Evolutionary conservation across 2,113 vertebrate genomes (phyloP).

Genomic region (Bettongia penicillata): DNA sequence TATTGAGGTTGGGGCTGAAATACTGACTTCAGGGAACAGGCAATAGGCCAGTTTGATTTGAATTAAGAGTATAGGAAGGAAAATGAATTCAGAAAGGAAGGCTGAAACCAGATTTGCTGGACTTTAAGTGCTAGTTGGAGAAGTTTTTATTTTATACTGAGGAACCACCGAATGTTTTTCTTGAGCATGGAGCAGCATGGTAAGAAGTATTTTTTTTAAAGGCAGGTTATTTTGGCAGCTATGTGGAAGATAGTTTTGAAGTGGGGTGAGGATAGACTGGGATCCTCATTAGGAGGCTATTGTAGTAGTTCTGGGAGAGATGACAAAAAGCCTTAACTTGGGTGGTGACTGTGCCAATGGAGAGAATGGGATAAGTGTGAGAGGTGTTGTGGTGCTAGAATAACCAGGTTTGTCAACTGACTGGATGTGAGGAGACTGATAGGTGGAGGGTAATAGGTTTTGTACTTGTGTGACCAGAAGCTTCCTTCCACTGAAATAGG

Average conservation of each 20-base stretch:
- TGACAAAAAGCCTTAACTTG: neutral
- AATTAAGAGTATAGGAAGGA: neutral
- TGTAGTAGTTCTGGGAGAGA: neutral
- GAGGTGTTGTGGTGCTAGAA: neutral
- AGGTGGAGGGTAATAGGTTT: neutral
- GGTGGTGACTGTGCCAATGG: neutral
- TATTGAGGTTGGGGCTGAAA: neutral
- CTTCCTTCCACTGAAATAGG: neutral
- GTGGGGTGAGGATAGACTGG: neutral
- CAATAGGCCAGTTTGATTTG: neutral
- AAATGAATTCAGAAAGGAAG: neutral
- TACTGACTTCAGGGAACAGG: neutral
- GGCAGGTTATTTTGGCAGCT: neutral
- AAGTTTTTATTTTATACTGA: neutral
- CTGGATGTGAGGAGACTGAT: neutral
- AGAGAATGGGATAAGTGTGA: neutral
- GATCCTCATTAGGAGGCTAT: neutral
- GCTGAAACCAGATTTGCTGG: neutral
- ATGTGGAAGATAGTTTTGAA: neutral
- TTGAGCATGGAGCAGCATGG: neutral
- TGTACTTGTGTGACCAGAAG: neutral
- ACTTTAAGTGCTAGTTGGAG: neutral
- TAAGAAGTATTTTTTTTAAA: neutral
- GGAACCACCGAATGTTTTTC: neutral
- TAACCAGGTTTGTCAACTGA: neutral